Evolutionary conservation across 2,113 vertebrate genomes (phyloP).

Genomic region (Hemiscyllium ocellatum): DNA sequence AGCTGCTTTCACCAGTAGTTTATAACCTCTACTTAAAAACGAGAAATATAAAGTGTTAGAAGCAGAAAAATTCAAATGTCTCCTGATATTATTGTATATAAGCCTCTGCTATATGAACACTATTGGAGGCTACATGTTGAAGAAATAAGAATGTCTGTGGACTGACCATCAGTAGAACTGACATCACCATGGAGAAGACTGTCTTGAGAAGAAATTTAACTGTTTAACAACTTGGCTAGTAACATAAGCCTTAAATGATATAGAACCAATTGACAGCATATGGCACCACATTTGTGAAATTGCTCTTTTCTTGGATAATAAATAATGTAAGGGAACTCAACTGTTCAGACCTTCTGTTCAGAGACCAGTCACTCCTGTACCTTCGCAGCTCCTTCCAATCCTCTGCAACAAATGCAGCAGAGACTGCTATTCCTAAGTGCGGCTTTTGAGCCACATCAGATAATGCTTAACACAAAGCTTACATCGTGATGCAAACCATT

Average conservation of each 20-base stretch:
- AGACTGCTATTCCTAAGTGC: not conserved
- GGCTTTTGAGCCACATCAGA: too few species aligned
- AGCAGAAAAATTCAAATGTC: not conserved
- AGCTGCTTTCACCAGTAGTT: conserved; percentile 46
- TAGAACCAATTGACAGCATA: not conserved
- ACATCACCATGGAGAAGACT: not conserved
- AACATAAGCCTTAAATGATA: not conserved
- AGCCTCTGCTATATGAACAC: not conserved
- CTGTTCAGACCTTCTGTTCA: not conserved
- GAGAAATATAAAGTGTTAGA: not conserved
- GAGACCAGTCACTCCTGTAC: not conserved
- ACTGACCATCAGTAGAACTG: not conserved
- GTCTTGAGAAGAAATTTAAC: not conserved
- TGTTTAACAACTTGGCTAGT: not conserved
- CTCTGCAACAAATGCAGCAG: not conserved
- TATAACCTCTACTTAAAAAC: conserved; percentile 44
- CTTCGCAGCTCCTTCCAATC: not conserved
- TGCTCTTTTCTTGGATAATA: not conserved
- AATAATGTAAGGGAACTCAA: not conserved
- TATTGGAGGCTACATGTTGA: not conserved
- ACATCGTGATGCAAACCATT: too few species aligned
- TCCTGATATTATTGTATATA: not conserved
- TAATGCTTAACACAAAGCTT: too few species aligned
- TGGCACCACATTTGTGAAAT: not conserved
- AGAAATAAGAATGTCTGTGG: not conserved